Evolutionary conservation across 1,140 invertebrate species (phyloP), one percentile per base, ranked within the genome.

Genomic region (Brachionus rotundiformis): DNA sequence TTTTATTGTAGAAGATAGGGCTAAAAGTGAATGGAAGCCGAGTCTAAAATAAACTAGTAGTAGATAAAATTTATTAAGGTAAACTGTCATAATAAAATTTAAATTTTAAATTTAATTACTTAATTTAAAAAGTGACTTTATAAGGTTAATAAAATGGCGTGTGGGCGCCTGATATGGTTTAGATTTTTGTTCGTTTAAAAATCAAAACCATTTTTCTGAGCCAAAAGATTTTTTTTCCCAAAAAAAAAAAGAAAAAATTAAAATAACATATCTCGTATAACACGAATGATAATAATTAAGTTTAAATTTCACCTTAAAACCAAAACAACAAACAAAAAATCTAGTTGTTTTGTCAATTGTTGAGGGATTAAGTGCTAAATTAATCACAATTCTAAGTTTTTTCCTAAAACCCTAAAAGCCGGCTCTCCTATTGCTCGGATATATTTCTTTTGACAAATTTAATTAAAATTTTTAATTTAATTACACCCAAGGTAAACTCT

Each of bases 51-150:
- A 39, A 11, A 39, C 13, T 39, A 10, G 7, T 39, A 39, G 7
- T 10, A 10, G 1, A 2, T 6, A 39, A 10, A 11, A 5, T 68
- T 33, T 68, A 36, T 68, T 19, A 19, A 33, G 29, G 8, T 36
- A 36, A 68, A 36, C 63, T 68, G 63, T 68, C 63, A 68, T 68
- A 68, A 68, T 33, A 19, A 68, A 68, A 68, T 68, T 68, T 68
- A 36, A 68, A 68, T 31, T 68, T 68, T 68, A 68, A 68, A 68
- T 68, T 54, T 19, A 54, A 54, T 54, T 54, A 54, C 47, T 54
- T 54, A 54, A 54, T 54, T 54, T 54, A 23, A 54, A 54, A 25
- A 54, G 47, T 54, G 47, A 54, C 47, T 54, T 54, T 54, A 19
- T 54, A 54, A 54, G 47, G 47, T 23, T 25, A 54, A 49, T n/a